Conservation (phyloP, 2,888 invertebrate species). For the Odontocerum albicorne region DNA sequence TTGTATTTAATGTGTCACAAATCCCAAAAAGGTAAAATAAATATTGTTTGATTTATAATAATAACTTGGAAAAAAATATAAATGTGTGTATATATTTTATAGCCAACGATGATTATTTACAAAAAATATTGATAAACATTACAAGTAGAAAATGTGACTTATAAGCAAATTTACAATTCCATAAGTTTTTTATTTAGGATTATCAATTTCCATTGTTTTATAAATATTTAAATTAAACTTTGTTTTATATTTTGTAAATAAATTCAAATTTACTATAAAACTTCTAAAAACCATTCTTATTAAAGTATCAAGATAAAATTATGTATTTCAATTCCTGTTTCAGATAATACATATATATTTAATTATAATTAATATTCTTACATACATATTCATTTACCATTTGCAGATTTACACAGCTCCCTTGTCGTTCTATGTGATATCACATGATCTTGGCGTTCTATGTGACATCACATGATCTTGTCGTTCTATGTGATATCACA, state of each 20-base stretch:
- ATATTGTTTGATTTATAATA: too few species aligned
- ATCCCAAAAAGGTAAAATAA: too few species aligned
- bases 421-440: too few species aligned
- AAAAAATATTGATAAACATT: constrained; percentile 1
- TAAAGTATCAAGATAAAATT: constrained; percentile 29
- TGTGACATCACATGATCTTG: too few species aligned
- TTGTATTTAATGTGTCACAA: too few species aligned
- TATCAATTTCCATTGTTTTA: constrained; percentile 3
- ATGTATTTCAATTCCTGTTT: constrained; percentile 36
- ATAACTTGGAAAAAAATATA: too few species aligned
- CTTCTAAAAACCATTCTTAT: constrained; percentile 15
- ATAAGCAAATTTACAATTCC: constrained; percentile 9
- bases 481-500: too few species aligned
- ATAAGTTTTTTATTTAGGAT: constrained; percentile 7
- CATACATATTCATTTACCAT: too few species aligned
- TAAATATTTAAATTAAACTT: constrained; percentile 15
- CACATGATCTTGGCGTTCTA: too few species aligned
- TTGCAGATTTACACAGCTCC: too few species aligned
- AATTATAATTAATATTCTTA: too few species aligned
- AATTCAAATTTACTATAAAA: constrained; percentile 20
- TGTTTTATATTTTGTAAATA: constrained; percentile 13
- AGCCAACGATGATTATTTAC: background rate
- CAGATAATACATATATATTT: constrained; percentile 35
- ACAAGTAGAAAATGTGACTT: constrained; percentile 10
- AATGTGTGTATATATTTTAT: too few species aligned